Percentiles rank a stretch among this genome's conserved stretches.
Conservation (phyloP, 2,888 invertebrate genomes). For the Drosophila putrida region DNA sequence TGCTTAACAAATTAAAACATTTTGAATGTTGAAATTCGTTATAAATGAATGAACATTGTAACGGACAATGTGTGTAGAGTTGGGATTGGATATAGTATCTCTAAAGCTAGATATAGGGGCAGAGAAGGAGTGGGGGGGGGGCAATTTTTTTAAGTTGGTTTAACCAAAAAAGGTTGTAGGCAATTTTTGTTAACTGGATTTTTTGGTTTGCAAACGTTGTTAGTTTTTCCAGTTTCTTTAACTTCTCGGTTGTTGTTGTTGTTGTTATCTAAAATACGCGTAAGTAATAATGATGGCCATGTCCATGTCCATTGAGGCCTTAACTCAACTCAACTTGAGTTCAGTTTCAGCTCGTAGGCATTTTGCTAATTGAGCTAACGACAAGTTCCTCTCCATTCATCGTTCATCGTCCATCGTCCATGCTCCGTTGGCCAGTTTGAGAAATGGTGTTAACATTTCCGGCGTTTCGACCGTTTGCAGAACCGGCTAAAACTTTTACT, state of each 20-base stretch:
- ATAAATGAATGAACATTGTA: constrained; percentile 77
- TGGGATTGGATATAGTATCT: no score
- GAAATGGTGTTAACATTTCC: constrained; percentile 78
- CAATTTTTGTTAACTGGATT: constrained; percentile 41
- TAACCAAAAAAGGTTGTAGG: constrained; percentile 52
- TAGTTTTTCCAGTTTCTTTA: constrained; percentile 59
- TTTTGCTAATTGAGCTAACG: constrained; percentile 73
- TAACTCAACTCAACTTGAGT: constrained; percentile 23
- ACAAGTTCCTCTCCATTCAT: constrained; percentile 57
- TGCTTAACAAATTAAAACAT: constrained; percentile 55
- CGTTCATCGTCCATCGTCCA: constrained; percentile 33
- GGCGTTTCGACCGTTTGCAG: constrained; percentile 69
- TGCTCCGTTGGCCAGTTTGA: constrained; percentile 58
- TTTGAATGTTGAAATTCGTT: constrained; percentile 75
- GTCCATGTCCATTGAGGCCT: constrained; percentile 59
- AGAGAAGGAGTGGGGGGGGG: neutral
- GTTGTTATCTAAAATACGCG: constrained; percentile 52
- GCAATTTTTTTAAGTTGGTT: constrained; percentile 1
- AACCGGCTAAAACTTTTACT: constrained; percentile 70
- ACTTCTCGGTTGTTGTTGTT: constrained; percentile 1
- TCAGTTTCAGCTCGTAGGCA: constrained; percentile 59
- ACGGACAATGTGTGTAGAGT: constrained; percentile 46
- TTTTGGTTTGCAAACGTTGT: constrained; percentile 29
- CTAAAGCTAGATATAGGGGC: neutral
- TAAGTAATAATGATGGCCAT: constrained; percentile 65